phyloP scores from a whole-genome alignment of 2,113 vertebrate species.

The Dinomys branickii region DNA sequence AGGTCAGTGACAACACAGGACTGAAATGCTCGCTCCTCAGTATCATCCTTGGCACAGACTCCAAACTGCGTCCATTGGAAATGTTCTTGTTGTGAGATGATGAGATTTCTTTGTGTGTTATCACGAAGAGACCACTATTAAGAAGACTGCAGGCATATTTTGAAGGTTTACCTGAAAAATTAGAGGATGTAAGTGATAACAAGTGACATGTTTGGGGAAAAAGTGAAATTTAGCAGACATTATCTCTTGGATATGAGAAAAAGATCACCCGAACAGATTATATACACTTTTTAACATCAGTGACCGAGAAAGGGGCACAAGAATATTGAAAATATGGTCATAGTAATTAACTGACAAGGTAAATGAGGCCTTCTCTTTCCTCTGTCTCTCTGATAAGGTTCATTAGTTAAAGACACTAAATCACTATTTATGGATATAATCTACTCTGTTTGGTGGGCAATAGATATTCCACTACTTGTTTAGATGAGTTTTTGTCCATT shows the following conservation, averaged over 20 bases:
- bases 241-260: neutral
- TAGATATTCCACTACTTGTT: neutral
- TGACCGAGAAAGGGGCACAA: neutral
- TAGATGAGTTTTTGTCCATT: neutral
- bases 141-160: no score
- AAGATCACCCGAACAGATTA: neutral
- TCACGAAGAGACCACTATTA: no score
- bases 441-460: neutral
- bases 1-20: no score
- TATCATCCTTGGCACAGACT: no score
- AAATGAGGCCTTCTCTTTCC: neutral
- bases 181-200: no score
- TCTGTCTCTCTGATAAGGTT: neutral
- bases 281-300: neutral
- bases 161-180: no score
- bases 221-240: neutral
- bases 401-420: neutral
- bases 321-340: neutral
- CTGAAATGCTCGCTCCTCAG: no score
- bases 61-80: no score
- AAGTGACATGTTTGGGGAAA: no score
- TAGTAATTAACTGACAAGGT: neutral
- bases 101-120: no score
- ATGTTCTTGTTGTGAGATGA: no score
- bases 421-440: rapidly evolving